Conservation (phyloP, 2,888 invertebrate species). For the Drosophila emarginata region DNA sequence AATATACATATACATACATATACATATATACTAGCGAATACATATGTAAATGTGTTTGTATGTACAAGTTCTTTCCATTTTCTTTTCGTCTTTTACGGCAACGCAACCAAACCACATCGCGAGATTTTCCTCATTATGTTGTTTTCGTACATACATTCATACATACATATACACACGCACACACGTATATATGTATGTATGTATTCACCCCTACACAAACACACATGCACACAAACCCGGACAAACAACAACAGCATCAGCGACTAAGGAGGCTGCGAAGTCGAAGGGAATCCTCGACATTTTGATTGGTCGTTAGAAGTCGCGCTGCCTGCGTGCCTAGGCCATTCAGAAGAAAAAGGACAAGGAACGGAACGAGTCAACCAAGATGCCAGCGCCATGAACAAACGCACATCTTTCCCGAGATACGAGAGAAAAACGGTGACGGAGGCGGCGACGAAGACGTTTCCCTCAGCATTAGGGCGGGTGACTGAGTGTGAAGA, state of each 20-base stretch:
- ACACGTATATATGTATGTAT: conserved; percentile 3
- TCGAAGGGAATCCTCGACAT: conserved; percentile 32
- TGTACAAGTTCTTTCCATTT: conserved; percentile 13
- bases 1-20: not conserved
- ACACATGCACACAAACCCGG: conserved; percentile 9
- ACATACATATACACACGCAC: conserved; percentile 1
- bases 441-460: not conserved
- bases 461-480: not conserved
- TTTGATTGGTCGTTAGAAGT: conserved; percentile 58
- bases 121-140: conserved; percentile 28
- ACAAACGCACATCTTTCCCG: conserved; percentile 9
- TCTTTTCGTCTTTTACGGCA: conserved; percentile 40
- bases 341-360: conserved; percentile 26
- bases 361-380: conserved; percentile 23
- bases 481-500: not conserved
- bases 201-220: conserved; percentile 15
- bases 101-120: conserved; percentile 34
- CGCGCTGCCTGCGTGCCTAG: conserved; percentile 47
- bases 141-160: conserved; percentile 8
- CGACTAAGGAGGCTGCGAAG: conserved; percentile 31
- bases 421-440: conserved; percentile 3
- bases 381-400: conserved; percentile 35
- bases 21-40: not conserved
- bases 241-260: conserved; percentile 11
- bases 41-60: not conserved